Conservation (phyloP, 1,140 invertebrate species). For the Euschistus heros region DNA sequence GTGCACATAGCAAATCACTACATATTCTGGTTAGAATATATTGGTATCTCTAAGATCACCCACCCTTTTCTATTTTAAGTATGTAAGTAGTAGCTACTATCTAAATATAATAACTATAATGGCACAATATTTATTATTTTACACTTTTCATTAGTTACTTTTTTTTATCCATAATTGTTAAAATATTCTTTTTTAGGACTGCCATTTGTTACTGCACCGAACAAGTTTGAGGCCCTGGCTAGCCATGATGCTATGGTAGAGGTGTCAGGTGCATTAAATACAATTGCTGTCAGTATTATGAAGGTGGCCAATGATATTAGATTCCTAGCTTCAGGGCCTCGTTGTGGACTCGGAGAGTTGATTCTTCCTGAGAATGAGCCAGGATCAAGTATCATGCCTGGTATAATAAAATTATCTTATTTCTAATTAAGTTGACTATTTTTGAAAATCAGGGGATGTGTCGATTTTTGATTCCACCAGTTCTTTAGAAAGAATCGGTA, state of each 20-base stretch:
- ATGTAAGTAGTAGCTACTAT: too few species aligned
- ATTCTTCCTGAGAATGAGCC: constrained; percentile 96
- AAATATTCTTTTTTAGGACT: constrained; percentile 40
- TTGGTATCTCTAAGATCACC: too few species aligned
- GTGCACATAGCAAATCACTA: too few species aligned
- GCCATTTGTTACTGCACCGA: constrained; percentile 86
- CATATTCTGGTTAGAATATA: too few species aligned
- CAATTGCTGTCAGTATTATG: constrained; percentile 87
- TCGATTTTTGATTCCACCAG: too few species aligned
- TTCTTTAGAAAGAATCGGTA: too few species aligned
- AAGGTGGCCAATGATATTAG: constrained; percentile 98
- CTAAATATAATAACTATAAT: too few species aligned
- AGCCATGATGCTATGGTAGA: constrained; percentile 92
- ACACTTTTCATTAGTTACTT: too few species aligned
- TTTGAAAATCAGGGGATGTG: too few species aligned
- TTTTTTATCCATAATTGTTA: neutral
- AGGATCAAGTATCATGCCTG: constrained; percentile 98
- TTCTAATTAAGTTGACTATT: too few species aligned
- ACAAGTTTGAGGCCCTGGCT: constrained; percentile 97
- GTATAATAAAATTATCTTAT: constrained; percentile 35
- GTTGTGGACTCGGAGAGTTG: constrained; percentile 94
- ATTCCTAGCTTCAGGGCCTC: constrained; percentile 89
- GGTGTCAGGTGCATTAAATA: constrained; percentile 89
- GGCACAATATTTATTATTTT: too few species aligned
- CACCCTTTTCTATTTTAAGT: too few species aligned